Base-by-base conservation (phyloP, 2,888 invertebrate species). In the Lucinisca nassula region DNA sequence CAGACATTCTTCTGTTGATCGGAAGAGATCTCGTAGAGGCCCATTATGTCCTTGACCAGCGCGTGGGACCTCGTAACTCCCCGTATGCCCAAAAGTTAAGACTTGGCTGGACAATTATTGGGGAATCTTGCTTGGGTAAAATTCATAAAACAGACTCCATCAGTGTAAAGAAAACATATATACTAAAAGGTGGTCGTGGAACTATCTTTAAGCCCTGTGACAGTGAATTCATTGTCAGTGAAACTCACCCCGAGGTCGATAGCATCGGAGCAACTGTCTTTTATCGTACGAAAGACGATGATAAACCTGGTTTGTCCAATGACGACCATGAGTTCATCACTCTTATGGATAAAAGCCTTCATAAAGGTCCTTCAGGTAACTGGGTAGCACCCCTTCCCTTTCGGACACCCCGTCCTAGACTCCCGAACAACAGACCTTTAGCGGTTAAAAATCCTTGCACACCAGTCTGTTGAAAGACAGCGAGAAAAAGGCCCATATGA, bases 331-430 rank as follows among this genome's bases (percentile, higher is more conserved):
- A 73, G 27, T 84, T 87, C 45, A 35, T 84, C 3, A 17, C 84
- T 2, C 40, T 81, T 4, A 87, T 87, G 87, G 75, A 87, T 30
- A 27, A 45, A 61, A 40, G 78, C 4, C 73, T 87, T 14, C 12
- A 27, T 8, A 77, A 32, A 40, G 74, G 49, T 32, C 8, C 58
- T n/a, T 1, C 24, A 0, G 87, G 83, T 4, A 14, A 58, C 3
- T 87, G 87, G 83, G 17, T n/a, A 8, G 74, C 88, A 0, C 84
- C 81, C n/a, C 76, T 90, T 14, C 88, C 87, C 45, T 88, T 88
- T 45, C 49, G 79, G 21, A 17, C 38, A 21, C 30, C 78, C 27
- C 21, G 82, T 21, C 79, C 58, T 1, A 72, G 37, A 38, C 67
- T 91, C 10, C 82, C 82, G 24, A 88, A 88, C 67, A 88, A 89